Conservation (phyloP, 2,113 vertebrate species). For the Pandion haliaetus region DNA sequence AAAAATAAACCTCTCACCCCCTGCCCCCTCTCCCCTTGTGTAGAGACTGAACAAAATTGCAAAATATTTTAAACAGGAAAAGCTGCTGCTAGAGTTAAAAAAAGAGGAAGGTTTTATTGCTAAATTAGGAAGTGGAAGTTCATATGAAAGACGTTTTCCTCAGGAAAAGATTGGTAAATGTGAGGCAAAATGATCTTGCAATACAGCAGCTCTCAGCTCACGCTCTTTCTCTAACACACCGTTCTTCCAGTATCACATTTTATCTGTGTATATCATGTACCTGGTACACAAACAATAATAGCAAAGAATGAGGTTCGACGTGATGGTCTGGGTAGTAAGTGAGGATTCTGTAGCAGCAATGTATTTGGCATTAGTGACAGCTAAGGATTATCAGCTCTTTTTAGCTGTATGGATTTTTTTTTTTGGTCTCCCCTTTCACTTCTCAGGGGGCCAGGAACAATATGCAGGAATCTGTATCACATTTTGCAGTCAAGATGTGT, state of each 20-base stretch:
- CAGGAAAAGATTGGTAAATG: conserved; percentile 1
- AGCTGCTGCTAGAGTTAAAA: neutral
- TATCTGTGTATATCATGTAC: neutral
- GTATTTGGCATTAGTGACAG: neutral
- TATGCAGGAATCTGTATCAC: neutral
- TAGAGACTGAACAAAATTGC: neutral
- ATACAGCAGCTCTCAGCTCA: neutral
- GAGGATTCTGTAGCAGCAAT: neutral
- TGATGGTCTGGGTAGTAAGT: neutral
- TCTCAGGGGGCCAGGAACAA: neutral
- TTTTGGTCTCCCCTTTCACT: neutral
- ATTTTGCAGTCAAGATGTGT: neutral
- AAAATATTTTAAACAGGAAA: conserved; percentile 29
- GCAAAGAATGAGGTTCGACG: neutral
- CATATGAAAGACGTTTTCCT: conserved; percentile 20
- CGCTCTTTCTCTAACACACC: neutral
- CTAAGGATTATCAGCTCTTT: neutral
- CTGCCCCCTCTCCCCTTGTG: neutral
- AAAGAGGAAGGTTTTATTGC: conserved; percentile 53
- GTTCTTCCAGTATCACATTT: neutral
- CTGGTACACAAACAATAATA: neutral
- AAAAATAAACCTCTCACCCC: neutral
- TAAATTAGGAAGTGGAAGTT: conserved; percentile 50
- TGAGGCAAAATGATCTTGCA: conserved; percentile 48
- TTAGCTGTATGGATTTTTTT: neutral